Conservation (phyloP, 2,888 invertebrate genomes). For the Chloromyia formosa region DNA sequence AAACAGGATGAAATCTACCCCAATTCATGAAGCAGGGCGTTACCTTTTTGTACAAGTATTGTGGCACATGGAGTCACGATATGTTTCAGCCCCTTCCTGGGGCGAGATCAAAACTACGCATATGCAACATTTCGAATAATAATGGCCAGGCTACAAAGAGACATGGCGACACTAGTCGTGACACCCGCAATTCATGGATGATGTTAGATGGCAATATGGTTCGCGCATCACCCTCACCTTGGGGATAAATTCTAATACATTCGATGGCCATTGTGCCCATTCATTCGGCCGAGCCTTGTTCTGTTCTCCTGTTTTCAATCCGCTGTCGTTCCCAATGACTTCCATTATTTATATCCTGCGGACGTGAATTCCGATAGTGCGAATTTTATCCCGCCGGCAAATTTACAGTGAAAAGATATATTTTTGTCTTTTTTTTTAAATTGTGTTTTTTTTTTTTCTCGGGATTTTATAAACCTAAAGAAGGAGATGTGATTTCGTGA, state of each 20-base stretch:
- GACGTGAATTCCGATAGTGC: constrained; percentile 36
- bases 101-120: constrained; percentile 25
- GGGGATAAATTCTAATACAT: constrained; percentile 26
- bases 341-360: constrained; percentile 47
- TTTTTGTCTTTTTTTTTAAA: too few relatives aligned
- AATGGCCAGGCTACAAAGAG: constrained; percentile 8
- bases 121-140: constrained; percentile 12
- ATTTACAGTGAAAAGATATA: not conserved
- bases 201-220: constrained; percentile 7
- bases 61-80: not conserved
- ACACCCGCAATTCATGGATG: not conserved
- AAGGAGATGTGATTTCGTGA: too few relatives aligned
- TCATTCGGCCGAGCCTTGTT: constrained; percentile 41
- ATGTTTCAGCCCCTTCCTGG: constrained; percentile 12
- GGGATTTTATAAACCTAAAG: too few relatives aligned
- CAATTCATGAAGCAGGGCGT: constrained; percentile 11
- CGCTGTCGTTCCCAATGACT: constrained; percentile 43
- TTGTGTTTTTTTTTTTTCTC: too few relatives aligned
- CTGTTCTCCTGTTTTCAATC: constrained; percentile 45
- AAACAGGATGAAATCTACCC: not conserved
- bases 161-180: constrained; percentile 16
- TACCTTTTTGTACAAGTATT: not conserved
- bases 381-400: constrained; percentile 25
- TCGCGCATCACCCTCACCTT: constrained; percentile 10
- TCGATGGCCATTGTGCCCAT: not conserved